phyloP scores from a whole-genome alignment of 2,888 invertebrate species.

The Dolichopus griseipennis region DNA sequence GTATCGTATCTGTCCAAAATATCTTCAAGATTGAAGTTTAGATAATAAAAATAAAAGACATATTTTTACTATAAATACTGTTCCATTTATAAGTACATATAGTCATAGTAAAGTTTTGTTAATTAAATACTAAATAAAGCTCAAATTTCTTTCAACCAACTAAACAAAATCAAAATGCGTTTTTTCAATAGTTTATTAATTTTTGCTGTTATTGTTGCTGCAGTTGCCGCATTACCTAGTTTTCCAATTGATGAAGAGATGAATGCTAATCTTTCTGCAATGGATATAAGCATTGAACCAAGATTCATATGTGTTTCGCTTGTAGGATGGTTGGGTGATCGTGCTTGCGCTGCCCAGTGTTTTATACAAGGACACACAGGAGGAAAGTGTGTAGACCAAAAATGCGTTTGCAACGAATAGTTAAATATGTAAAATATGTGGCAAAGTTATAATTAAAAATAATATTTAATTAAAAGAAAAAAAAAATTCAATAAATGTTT shows the following conservation, averaged over 20 bases:
- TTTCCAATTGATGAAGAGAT: background rate
- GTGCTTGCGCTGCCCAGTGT: background rate
- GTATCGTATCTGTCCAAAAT: too few relatives aligned
- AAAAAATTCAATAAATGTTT: too few relatives aligned
- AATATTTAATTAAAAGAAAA: too few relatives aligned
- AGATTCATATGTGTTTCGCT: background rate
- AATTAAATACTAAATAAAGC: too few relatives aligned
- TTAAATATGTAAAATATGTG: too few relatives aligned
- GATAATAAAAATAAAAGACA: too few relatives aligned
- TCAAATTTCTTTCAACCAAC: background rate
- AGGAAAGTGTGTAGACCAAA: background rate
- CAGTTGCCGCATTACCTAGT: background rate
- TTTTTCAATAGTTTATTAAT: background rate
- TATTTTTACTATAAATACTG: too few relatives aligned
- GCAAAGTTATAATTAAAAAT: too few relatives aligned
- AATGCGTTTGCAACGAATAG: background rate
- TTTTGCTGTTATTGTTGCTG: slow-evolving; percentile 7
- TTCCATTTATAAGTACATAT: too few relatives aligned
- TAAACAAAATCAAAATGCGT: slow-evolving; percentile 6
- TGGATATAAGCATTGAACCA: background rate
- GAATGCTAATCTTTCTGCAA: background rate
- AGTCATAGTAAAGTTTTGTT: too few relatives aligned
- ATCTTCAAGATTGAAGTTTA: too few relatives aligned
- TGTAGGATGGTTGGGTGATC: background rate
- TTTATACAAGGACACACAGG: background rate